Evolutionary conservation across 2,888 invertebrate genomes (phyloP), one percentile per base, ranked within the genome.

Genomic region (Tetragonula carbonaria): DNA sequence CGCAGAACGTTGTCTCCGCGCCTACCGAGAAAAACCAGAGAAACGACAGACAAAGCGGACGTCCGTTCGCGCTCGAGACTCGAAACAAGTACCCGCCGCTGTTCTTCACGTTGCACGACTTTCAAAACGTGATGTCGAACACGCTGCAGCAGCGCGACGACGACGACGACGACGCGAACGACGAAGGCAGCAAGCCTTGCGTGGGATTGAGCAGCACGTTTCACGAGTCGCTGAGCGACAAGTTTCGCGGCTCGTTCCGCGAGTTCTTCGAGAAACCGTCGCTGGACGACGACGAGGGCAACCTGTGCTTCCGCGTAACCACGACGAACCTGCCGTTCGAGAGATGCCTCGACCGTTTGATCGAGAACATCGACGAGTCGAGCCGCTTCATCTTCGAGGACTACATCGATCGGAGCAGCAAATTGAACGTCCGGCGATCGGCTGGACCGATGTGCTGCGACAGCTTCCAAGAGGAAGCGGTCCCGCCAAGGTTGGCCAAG

Each of bases 271-370:
- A 80, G 13, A 78, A 78, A 62, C 82, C 87, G 2, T 83, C 87
- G 2, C 45, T 85, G 77, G 85, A 87, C 51, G 86, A 82, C n/a
- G 82, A 82, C 0, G 83, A 82, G 63, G 66, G 53, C 45, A 84
- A 91, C 59, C 83, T 93, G 33, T 92, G 89, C 71, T 94, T 94
- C 78, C 91, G 93, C 5, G 92, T 94, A 0, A 93, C 93, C 5
- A 94, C 94, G 4, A 94, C 94, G 0, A 91, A 91, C 66, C 75
- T 92, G 0, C 94, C 94, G 0, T 94, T 94, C 67, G 93, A 93
- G 73, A 93, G 90, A 74, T 93, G 91, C 55, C 84, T 92, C 14
- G 91, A 86, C n/a, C 85, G 74, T 5, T 77, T 88, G 1, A 45
- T 65, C 45, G 70, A 62, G 16, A 80, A 82, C 2, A 33, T 81